phyloP scores from a whole-genome alignment of 1,140 invertebrate species.

The Trichonephila inaurata region DNA sequence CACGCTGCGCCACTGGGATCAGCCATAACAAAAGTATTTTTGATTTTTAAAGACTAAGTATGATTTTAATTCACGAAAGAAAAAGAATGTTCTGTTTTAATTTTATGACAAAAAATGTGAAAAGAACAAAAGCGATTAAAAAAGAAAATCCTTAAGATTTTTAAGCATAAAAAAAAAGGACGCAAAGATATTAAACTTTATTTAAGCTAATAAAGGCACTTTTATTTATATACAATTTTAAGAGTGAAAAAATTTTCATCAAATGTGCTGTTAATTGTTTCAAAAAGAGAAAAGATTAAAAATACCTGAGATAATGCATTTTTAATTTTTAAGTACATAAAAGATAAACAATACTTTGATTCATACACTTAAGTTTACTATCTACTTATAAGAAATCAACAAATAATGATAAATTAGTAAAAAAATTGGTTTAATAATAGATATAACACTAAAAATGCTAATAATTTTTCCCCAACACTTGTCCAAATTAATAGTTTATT shows the following conservation, averaged over 20 bases:
- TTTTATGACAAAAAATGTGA: too few relatives aligned
- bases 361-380: background rate
- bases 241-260: conserved; percentile 1
- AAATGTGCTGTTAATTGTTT: background rate
- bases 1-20: too few relatives aligned
- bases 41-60: too few relatives aligned
- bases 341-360: conserved; percentile 59
- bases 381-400: background rate
- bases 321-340: conserved; percentile 4
- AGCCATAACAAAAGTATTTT: too few relatives aligned
- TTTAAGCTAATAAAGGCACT: conserved; percentile 64
- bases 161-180: background rate
- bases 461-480: background rate
- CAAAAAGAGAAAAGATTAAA: conserved; percentile 25
- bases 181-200: conserved; percentile 60
- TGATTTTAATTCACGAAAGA: background rate
- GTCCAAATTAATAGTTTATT: background rate
- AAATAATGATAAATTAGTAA: background rate
- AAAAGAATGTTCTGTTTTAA: background rate
- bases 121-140: too few relatives aligned
- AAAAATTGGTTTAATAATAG: background rate
- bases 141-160: background rate
- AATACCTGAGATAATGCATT: conserved; percentile 51
- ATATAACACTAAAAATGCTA: background rate
- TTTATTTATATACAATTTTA: conserved; percentile 59